phyloP scores from a whole-genome alignment of 2,888 invertebrate genomes.

The Furcula furcula region DNA sequence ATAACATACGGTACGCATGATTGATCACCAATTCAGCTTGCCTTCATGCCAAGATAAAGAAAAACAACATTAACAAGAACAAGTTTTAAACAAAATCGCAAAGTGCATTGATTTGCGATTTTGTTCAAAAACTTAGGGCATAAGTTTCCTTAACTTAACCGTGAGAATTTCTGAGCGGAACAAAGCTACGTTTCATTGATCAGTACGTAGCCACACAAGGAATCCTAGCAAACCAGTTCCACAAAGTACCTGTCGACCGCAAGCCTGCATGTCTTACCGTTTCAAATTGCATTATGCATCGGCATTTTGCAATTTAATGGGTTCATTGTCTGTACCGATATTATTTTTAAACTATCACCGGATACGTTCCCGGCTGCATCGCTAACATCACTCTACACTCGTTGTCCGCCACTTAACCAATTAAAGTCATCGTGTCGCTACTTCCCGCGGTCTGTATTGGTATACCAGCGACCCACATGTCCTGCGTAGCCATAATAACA shows the following conservation, averaged over 20 bases:
- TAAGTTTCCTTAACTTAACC: neutral
- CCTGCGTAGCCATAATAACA: constrained; percentile 58
- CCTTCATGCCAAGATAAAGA: no score
- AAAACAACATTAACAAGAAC: no score
- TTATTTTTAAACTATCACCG: constrained; percentile 47
- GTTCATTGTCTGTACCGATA: constrained; percentile 42
- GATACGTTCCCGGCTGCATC: constrained; percentile 41
- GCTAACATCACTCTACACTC: constrained; percentile 22
- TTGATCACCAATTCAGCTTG: no score
- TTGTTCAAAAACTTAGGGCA: no score
- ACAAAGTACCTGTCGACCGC: constrained; percentile 31
- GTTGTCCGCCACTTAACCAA: constrained; percentile 66
- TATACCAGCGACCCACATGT: constrained; percentile 51
- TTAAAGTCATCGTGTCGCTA: constrained; percentile 41
- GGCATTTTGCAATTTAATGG: constrained; percentile 40
- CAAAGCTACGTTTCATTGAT: constrained; percentile 13
- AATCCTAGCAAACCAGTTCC: constrained; percentile 51
- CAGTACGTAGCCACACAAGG: constrained; percentile 9
- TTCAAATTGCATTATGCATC: constrained; percentile 39
- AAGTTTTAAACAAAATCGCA: no score
- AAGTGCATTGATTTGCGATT: no score
- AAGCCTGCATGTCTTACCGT: constrained; percentile 31
- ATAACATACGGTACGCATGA: no score
- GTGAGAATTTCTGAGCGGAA: neutral
- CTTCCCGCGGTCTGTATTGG: constrained; percentile 45